Percentiles rank a stretch among this genome's conserved stretches.
Conservation (phyloP, 2,888 invertebrate genomes). For the Acronicta leporina region DNA sequence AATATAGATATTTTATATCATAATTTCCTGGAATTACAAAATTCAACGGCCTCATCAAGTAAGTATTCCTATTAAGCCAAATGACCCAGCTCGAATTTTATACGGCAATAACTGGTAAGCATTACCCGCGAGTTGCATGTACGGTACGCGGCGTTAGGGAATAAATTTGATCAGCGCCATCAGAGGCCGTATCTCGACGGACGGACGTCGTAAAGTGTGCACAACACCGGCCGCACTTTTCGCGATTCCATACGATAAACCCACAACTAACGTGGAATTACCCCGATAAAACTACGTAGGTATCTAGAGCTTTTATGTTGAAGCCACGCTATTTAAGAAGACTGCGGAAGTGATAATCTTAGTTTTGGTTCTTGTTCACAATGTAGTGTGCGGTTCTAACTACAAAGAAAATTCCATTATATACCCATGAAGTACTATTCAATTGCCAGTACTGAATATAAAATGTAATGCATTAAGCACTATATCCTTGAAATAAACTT, state of each 20-base stretch:
- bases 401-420: slow-evolving; percentile 34
- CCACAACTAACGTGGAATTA: slow-evolving; percentile 52
- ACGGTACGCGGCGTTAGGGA: slow-evolving; percentile 47
- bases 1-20: slow-evolving; percentile 53
- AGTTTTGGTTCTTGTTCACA: slow-evolving; percentile 12
- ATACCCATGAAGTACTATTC: slow-evolving; percentile 36
- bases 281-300: slow-evolving; percentile 43
- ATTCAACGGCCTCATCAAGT: slow-evolving; percentile 56
- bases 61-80: slow-evolving; percentile 74
- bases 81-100: slow-evolving; percentile 77
- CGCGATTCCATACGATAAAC: slow-evolving; percentile 67
- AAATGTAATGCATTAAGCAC: slow-evolving; percentile 59
- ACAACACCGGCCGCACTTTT: slow-evolving; percentile 69
- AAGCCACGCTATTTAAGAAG: slow-evolving; percentile 3
- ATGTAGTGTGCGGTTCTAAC: slow-evolving; percentile 14
- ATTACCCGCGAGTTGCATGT: slow-evolving; percentile 54
- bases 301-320: slow-evolving; percentile 25
- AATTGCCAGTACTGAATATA: slow-evolving; percentile 48
- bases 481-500: slow-evolving; percentile 74
- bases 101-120: slow-evolving; percentile 73
- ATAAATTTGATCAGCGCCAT: slow-evolving; percentile 66
- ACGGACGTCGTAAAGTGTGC: slow-evolving; percentile 73
- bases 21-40: slow-evolving; percentile 62
- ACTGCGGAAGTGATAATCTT: slow-evolving; percentile 22
- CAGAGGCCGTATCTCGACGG: slow-evolving; percentile 74